Base-by-base conservation (phyloP, 2,113 vertebrate genomes). In the Proteles cristata region DNA sequence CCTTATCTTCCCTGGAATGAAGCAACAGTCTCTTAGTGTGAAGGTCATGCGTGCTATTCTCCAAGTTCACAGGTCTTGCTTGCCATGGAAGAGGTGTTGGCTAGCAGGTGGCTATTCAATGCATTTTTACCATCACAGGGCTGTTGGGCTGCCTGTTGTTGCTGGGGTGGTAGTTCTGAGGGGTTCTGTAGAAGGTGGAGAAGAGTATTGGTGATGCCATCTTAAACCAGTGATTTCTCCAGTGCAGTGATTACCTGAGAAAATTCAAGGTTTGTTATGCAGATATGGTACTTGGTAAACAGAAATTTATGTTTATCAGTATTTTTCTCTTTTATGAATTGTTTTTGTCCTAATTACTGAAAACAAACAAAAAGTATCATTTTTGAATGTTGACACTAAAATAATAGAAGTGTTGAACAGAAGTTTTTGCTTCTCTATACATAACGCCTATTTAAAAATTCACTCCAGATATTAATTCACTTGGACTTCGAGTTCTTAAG, bases 391-490 rank as follows among this genome's bases (percentile, higher is more conserved):
- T 35, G 89, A 11, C 26, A 88, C 61, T 90, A 82, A 48, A 25
- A 80, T 85, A 73, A 86, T 19, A 89, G 61, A 86, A 39, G 9
- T 73, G 68, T 95, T 77, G 5, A 66, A 43, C 63, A 65, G 26
- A 65, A 90, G 76, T 80, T 92, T 92, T 96, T 94, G 53, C 68
- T 50, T 86, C 19, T 80, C 0, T 63, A 6, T 83, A 12, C 0
- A n/a, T 71, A 96, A 82, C 63, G 14, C 21, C 35, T 17, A 93
- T n/a, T 95, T 92, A 77, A 97, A 96, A 68, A 86, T 55, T 96
- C 58, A 91, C 10, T 86, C 25, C 14, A 50, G 16, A 73, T 81
- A 76, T 85, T 91, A 77, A 73, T 91, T 88, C 68, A 91, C 43
- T 71, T 94, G 61, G 76, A 74, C 86, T 94, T 96, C 77, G 26